Percentiles rank a stretch among this genome's conserved stretches.
These are phyloP conservation scores for Tamandua tetradactyla DNA, from an alignment of 2,797 vertebrate species.

Conservation along the genomic window DNA sequence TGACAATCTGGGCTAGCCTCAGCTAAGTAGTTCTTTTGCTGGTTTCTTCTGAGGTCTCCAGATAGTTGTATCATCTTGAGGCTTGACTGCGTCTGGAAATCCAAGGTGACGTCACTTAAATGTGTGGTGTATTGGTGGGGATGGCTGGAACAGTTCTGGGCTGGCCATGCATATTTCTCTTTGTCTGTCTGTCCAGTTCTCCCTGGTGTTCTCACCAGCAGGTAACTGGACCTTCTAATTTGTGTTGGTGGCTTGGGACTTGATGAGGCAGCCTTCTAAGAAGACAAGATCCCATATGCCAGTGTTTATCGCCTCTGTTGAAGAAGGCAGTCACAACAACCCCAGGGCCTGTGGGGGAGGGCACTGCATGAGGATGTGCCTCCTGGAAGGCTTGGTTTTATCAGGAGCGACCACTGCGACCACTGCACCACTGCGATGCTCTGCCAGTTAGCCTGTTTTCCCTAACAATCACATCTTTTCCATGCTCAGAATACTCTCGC, in stretches of 20 bases:
- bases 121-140: neutral
- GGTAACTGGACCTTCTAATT: neutral
- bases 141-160: neutral
- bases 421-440: neutral
- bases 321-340: neutral
- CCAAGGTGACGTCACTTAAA: rapidly evolving
- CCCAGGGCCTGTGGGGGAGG: neutral
- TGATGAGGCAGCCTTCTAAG: neutral
- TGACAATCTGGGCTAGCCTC: neutral
- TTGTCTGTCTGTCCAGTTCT: too few species aligned
- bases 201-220: neutral
- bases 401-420: neutral
- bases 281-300: neutral
- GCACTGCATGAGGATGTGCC: too few species aligned
- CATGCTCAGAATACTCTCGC: too few species aligned
- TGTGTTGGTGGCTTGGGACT: rapidly evolving
- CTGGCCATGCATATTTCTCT: neutral
- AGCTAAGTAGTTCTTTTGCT: neutral
- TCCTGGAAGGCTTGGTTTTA: neutral
- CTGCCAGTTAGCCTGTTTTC: too few species aligned
- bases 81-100: neutral
- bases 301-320: too few species aligned
- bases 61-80: too few species aligned
- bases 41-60: neutral
- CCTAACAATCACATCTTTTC: neutral